These are phyloP conservation scores for Notocelia uddmanniana DNA, from an alignment of 2,888 invertebrate genomes.

Conservation along the genomic window DNA sequence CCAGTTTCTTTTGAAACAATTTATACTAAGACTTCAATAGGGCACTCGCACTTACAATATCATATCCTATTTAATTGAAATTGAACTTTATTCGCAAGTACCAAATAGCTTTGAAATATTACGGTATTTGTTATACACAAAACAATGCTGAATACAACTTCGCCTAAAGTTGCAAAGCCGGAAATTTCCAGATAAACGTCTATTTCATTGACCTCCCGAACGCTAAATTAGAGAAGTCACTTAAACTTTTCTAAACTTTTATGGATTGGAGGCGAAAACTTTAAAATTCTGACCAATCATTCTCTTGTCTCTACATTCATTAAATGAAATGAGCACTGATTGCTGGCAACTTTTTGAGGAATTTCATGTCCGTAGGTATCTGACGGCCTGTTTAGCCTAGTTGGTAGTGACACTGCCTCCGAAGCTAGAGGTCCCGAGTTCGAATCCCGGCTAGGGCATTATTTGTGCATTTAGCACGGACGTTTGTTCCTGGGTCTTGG, in stretches of 20 bases:
- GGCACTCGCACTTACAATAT: too few relatives aligned
- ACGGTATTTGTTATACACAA: neutral
- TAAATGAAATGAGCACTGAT: neutral
- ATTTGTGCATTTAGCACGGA: too few relatives aligned
- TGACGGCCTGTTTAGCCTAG: too few relatives aligned
- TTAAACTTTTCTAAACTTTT: constrained; percentile 23
- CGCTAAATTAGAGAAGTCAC: constrained; percentile 21
- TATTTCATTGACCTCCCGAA: constrained; percentile 19
- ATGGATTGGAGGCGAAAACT: constrained; percentile 8
- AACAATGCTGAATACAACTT: neutral
- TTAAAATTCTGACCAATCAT: neutral
- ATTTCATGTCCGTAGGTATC: neutral
- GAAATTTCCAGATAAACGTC: constrained; percentile 15
- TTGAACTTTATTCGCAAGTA: neutral
- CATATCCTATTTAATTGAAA: neutral
- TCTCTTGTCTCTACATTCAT: neutral
- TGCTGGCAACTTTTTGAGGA: neutral
- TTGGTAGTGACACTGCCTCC: too few relatives aligned
- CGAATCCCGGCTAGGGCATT: too few relatives aligned
- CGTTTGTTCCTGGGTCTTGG: too few relatives aligned
- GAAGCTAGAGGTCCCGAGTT: too few relatives aligned
- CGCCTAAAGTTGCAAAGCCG: neutral
- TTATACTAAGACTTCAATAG: too few relatives aligned
- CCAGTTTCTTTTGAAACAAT: too few relatives aligned
- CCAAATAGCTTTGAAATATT: neutral